A percentile compares a stretch with the other conserved stretches of the same genome.
phyloP scores from a whole-genome alignment of 1,140 invertebrate species.

The Anoplophora glabripennis region DNA sequence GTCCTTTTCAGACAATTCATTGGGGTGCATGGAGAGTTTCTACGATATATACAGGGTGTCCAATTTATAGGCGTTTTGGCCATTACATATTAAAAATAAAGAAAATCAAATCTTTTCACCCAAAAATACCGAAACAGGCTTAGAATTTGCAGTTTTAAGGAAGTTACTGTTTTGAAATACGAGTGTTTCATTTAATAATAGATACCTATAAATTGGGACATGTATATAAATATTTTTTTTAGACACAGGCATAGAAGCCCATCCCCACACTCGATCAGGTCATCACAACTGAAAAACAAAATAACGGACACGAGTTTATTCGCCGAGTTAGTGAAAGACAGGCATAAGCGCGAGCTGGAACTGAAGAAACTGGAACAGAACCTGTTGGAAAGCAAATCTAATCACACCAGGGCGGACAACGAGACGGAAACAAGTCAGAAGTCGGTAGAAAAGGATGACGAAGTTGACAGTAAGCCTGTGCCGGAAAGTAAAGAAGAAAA shows the following conservation, averaged over 20 bases:
- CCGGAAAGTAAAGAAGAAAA: constrained; percentile 2
- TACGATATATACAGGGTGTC: too few species aligned
- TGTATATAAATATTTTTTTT: constrained; percentile 25
- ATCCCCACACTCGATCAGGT: constrained; percentile 44
- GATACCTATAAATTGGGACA: too few species aligned
- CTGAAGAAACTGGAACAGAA: constrained; percentile 65
- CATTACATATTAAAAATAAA: too few species aligned
- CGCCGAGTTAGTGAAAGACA: constrained; percentile 81
- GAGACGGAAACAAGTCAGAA: constrained; percentile 12
- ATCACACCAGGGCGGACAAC: constrained; percentile 4
- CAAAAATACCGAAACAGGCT: too few species aligned
- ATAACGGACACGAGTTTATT: constrained; percentile 83
- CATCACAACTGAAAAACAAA: constrained; percentile 47
- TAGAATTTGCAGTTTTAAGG: too few species aligned
- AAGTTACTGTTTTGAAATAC: too few species aligned
- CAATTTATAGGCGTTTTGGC: too few species aligned
- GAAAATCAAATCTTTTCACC: too few species aligned
- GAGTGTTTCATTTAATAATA: too few species aligned
- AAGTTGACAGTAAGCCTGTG: background rate
- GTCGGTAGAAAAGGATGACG: background rate
- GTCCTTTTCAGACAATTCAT: too few species aligned
- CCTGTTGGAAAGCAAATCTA: constrained; percentile 52
- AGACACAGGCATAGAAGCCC: constrained; percentile 40
- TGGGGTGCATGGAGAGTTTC: too few species aligned
- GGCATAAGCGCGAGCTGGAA: constrained; percentile 74